Evolutionary conservation across 1,140 invertebrate species (phyloP), one percentile per base, ranked within the genome.

Genomic region (Scylla paramamosain): DNA sequence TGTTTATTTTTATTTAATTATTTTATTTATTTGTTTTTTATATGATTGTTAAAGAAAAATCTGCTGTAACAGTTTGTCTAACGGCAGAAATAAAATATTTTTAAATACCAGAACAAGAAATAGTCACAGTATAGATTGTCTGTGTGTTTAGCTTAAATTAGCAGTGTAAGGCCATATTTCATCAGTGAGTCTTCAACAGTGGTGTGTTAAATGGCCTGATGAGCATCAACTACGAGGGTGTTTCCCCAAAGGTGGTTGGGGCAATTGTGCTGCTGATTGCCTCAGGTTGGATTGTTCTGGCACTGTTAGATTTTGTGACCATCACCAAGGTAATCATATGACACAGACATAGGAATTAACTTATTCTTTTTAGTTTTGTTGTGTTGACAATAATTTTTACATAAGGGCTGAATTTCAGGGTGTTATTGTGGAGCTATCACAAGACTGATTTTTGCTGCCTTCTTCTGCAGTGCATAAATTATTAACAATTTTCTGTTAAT

Each of bases 181-280:
- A 77, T 77, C 20, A 77, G 4, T 8, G 29, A 77, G 82, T 86
- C 20, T 84, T 45, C 82, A 12, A 91, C 93, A 94, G 93, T 90
- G 93, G 93, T 25, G 28, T 94, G 25, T 3, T 94, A 82, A 25
- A 31, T 20, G 93, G 93, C n/a, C 52, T 94, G 39, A 46, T 59
- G 32, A 67, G 39, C 39, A 16, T 94, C 39, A 84, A 83, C 25
- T 6, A 14, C 0, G 12, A 31, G n/a, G 93, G 93, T 28, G n/a
- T 39, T 84, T 0, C 28, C 25, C 16, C 32, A 29, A 94, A 83
- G 67, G 28, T 94, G 32, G 28, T 48, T 3, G 93, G 93, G 32
- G 88, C 45, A 45, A 77, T 83, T 12, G 12, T 94, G 48, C 77
- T 94, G 32, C 4, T 84, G 67, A 39, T 94, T 67, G 93, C 93